Evolutionary conservation across 2,888 invertebrate species (phyloP), one percentile per base, ranked within the genome.

Genomic region (Tholera decimalis): DNA sequence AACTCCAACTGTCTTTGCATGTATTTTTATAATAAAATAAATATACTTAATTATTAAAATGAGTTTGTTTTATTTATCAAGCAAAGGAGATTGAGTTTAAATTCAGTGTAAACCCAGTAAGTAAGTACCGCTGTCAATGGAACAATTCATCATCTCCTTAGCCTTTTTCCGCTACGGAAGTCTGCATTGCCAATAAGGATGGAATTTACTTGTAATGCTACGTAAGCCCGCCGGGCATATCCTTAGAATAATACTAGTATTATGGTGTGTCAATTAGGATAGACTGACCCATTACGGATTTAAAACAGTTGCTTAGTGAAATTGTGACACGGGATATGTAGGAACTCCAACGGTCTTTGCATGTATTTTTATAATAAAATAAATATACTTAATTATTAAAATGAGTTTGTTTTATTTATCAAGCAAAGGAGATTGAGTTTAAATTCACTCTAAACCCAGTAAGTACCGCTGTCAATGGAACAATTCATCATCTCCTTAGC

Each of bases 291-390:
- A 55, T 18, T 54, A 53, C 33, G 59, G 49, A 65, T 53, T 72
- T 60, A 67, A n/a, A n/a, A 60, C 61, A 73, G 77, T 77, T 70
- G 73, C 37, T 61, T 64, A 66, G 55, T 62, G 35, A 73, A 69
- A 63, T 55, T 67, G 61, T 73, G 73, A 69, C 60, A 61, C 66
- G 55, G 60, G 67, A 76, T 63, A 57, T 71, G 63, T 79, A 64
- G 33, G 49, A 77, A 71, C 79, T 72, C 77, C 65, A 75, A 72
- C 62, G 74, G 72, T 78, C 63, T 73, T 72, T 73, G 81, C 77
- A 81, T 81, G 83, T 79, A 78, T 79, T 83, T 87, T 83, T 83
- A 73, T 79, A 84, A 80, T 83, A 84, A 85, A 86, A 83, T 83
- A 79, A 63, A 63, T 51, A 63, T 15, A 37, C 44, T 44, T 69